Percentiles rank a stretch among this genome's conserved stretches.
Evolutionary conservation across 2,113 vertebrate species (phyloP).

Genomic region (Capra hircus): DNA sequence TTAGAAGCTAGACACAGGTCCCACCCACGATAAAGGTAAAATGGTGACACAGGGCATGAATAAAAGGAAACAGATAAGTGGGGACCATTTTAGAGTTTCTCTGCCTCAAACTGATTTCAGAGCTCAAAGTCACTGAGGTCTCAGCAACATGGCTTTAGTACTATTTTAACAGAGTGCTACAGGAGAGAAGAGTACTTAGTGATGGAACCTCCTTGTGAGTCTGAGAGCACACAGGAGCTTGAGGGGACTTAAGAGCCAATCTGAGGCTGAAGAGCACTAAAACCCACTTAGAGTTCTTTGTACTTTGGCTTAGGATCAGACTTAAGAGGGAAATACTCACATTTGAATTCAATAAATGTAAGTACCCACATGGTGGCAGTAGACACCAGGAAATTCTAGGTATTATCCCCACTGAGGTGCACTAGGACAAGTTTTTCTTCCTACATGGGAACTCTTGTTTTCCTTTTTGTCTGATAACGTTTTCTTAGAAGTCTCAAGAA

Average conservation of each 20-base stretch:
- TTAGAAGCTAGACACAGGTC: background rate
- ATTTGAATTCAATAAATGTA: background rate
- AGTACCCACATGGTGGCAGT: conserved; percentile 50
- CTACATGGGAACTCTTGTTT: background rate
- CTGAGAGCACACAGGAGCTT: background rate
- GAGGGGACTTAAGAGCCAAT: background rate
- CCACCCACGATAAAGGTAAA: background rate
- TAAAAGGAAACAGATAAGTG: background rate
- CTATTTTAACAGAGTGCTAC: background rate
- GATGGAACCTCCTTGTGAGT: background rate
- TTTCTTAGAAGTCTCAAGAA: background rate
- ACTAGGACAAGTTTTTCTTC: background rate
- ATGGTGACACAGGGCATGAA: background rate
- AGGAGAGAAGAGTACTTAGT: background rate
- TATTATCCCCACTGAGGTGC: accelerated
- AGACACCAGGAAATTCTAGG: background rate
- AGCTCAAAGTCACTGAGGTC: background rate
- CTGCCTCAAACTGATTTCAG: background rate
- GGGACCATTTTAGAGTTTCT: background rate
- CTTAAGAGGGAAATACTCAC: background rate
- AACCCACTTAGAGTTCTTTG: background rate
- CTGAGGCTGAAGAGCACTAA: background rate
- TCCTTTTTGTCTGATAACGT: background rate
- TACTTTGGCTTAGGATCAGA: background rate
- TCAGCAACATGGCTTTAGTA: too few relatives aligned